Conservation (phyloP, 2,888 invertebrate genomes). For the Sarcophaga variegata region DNA sequence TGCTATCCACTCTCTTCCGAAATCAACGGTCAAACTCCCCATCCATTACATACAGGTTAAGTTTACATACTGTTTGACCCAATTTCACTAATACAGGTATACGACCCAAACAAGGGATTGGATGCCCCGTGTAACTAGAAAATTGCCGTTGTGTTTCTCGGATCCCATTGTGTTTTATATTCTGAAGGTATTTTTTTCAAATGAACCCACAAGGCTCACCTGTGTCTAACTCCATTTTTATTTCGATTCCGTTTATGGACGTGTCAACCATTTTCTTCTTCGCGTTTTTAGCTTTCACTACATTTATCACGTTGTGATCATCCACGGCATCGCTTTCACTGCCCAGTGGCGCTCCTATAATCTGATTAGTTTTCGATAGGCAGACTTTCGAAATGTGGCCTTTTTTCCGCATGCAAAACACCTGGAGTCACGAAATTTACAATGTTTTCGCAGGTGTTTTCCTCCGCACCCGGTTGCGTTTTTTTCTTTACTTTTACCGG, state of each 20-base stretch:
- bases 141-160: slow-evolving; percentile 36
- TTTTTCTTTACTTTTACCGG: slow-evolving; percentile 26
- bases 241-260: slow-evolving; percentile 37
- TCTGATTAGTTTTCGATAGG: slow-evolving; percentile 1
- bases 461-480: background rate
- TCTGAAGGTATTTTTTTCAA: background rate
- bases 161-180: background rate
- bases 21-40: slow-evolving; percentile 15
- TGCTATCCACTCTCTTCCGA: slow-evolving; percentile 23
- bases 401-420: slow-evolving; percentile 2
- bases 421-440: background rate
- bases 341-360: background rate
- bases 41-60: slow-evolving; percentile 42
- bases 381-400: slow-evolving; percentile 16
- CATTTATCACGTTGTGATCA: slow-evolving; percentile 4
- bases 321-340: slow-evolving; percentile 18
- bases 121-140: slow-evolving; percentile 16
- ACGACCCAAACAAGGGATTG: slow-evolving; percentile 32
- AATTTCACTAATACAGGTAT: slow-evolving; percentile 9
- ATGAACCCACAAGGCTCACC: slow-evolving; percentile 15
- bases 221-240: slow-evolving; percentile 46
- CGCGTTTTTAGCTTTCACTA: slow-evolving; percentile 3
- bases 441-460: background rate
- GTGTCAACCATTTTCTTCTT: slow-evolving; percentile 15
- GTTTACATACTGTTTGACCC: slow-evolving; percentile 12